Conservation (phyloP, 37 sponge, comb jelly and placozoan genomes). For the Oscarella lobularis region DNA sequence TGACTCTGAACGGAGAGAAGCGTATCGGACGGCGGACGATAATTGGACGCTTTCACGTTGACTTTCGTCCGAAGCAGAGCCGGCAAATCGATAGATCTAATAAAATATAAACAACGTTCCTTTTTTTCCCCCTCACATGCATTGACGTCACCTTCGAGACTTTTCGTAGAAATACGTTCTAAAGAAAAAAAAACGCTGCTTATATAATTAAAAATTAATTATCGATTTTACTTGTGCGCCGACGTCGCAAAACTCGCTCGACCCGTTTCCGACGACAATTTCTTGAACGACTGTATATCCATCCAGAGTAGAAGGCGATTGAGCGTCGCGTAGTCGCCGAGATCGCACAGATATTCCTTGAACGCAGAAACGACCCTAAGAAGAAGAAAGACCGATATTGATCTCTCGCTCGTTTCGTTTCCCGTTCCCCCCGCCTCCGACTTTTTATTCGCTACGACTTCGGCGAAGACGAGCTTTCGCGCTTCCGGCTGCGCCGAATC, state of each 20-base stretch:
- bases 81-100: background rate
- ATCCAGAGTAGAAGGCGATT: slow-evolving; percentile 1
- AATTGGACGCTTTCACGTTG: background rate
- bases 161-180: background rate
- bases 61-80: background rate
- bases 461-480: too few relatives aligned
- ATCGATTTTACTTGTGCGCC: background rate
- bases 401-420: too few relatives aligned
- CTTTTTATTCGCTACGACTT: too few relatives aligned
- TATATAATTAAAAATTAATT: background rate
- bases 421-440: too few relatives aligned
- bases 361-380: background rate
- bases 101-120: too few relatives aligned
- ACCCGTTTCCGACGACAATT: background rate
- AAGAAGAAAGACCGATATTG: too few relatives aligned
- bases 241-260: too few relatives aligned
- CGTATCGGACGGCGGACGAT: background rate
- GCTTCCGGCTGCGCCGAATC: too few relatives aligned
- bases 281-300: background rate
- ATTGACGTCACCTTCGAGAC: background rate
- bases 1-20: background rate
- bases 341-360: background rate
- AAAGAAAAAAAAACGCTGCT: too few relatives aligned
- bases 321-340: background rate
- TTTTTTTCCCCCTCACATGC: too few relatives aligned